phyloP scores from a whole-genome alignment of 2,888 invertebrate genomes.

The Sphaeridia pumilis region DNA sequence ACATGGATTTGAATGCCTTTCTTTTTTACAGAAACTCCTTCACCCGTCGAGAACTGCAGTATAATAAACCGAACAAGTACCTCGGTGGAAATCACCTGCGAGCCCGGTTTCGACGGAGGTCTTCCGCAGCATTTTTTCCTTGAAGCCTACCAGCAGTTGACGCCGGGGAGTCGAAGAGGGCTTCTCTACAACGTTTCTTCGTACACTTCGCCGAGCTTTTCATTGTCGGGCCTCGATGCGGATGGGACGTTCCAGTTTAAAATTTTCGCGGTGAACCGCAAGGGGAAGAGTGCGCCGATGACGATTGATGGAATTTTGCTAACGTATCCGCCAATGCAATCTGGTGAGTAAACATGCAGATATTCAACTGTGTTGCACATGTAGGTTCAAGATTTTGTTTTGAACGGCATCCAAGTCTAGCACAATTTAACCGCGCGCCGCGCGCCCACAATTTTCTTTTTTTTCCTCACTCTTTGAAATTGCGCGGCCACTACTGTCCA shows the following conservation, averaged over 20 bases:
- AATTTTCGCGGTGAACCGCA: conserved; percentile 67
- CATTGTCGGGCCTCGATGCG: conserved; percentile 63
- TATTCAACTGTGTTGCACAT: too few relatives aligned
- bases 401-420: not conserved
- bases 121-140: conserved; percentile 74
- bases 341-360: conserved; percentile 32
- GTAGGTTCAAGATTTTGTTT: too few relatives aligned
- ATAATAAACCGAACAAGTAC: conserved; percentile 73
- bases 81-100: conserved; percentile 68
- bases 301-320: conserved; percentile 64
- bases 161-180: conserved; percentile 30
- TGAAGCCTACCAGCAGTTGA: conserved; percentile 52
- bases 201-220: conserved; percentile 56
- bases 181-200: conserved; percentile 50
- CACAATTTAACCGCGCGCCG: not conserved
- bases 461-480: not conserved
- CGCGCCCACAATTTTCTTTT: conserved; percentile 8
- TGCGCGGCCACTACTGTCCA: too few relatives aligned
- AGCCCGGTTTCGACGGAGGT: conserved; percentile 77
- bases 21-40: conserved; percentile 57
- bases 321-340: conserved; percentile 51
- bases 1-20: too few relatives aligned
- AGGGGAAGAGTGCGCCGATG: conserved; percentile 63
- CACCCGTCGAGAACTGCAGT: conserved; percentile 71
- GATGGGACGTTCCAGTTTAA: conserved; percentile 66